These are phyloP conservation scores for Gobiocypris rarus DNA, from an alignment of 2,113 vertebrate genomes.

Conservation along the genomic window DNA sequence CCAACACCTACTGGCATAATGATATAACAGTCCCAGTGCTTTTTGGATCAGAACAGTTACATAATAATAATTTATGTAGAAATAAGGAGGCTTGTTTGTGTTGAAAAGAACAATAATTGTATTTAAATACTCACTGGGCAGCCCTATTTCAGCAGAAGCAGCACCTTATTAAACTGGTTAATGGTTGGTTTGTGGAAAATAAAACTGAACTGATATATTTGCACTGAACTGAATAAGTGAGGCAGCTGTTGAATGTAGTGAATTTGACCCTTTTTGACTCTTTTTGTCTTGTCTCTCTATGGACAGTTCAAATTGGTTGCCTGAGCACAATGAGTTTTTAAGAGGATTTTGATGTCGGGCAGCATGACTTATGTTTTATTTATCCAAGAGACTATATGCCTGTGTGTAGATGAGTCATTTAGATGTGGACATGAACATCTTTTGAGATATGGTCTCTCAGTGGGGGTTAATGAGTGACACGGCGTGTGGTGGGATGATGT, in stretches of 20 bases:
- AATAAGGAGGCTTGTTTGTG: too few species aligned
- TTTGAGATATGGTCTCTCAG: neutral
- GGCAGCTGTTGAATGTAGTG: neutral
- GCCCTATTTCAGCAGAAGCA: too few species aligned
- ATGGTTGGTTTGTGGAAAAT: neutral
- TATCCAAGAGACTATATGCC: slow-evolving; percentile 13
- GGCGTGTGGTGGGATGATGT: neutral
- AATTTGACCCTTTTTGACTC: neutral
- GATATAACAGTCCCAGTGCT: too few species aligned
- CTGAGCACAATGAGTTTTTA: slow-evolving; percentile 51
- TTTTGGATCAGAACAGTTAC: too few species aligned
- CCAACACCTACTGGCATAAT: too few species aligned
- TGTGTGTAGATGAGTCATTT: neutral
- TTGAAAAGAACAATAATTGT: too few species aligned
- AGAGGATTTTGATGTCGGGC: slow-evolving; percentile 47
- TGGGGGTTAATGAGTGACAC: neutral
- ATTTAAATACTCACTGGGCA: too few species aligned
- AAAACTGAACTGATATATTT: neutral
- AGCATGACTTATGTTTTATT: slow-evolving; percentile 44
- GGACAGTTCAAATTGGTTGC: slow-evolving; percentile 42
- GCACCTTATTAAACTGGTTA: too few species aligned
- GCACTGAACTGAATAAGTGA: neutral
- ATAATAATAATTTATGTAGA: too few species aligned
- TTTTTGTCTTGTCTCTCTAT: neutral
- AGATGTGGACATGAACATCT: neutral